Percentiles rank a stretch among this genome's conserved stretches.
phyloP scores from a whole-genome alignment of 2,113 vertebrate genomes.

The Carlito syrichta region DNA sequence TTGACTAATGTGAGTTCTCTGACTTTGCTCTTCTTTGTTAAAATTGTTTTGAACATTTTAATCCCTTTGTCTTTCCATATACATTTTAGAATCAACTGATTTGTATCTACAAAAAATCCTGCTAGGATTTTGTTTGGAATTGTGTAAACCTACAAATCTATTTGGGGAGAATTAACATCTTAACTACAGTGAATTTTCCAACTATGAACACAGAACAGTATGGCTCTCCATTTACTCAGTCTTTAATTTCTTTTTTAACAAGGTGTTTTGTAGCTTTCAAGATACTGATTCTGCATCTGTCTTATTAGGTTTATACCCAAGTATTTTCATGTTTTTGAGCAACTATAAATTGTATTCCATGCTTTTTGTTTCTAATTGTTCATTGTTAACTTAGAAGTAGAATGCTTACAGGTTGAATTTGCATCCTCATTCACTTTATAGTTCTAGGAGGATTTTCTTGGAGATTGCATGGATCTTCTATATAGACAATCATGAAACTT shows the following conservation, averaged over 20 bases:
- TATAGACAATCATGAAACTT: not conserved
- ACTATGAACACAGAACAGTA: not conserved
- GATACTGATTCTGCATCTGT: not conserved
- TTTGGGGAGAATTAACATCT: not conserved
- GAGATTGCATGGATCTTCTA: not conserved
- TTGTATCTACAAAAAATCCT: constrained; percentile 4
- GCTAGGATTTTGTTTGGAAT: constrained; percentile 18
- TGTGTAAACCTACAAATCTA: not conserved
- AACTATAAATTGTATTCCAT: not conserved
- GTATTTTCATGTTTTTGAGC: not conserved
- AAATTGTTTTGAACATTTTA: constrained; percentile 34
- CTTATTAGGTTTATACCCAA: not conserved
- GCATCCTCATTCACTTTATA: not conserved
- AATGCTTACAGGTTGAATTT: not conserved
- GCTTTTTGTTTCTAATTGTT: not conserved
- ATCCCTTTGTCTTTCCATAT: not conserved
- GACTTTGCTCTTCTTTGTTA: not conserved
- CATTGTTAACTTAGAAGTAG: not conserved
- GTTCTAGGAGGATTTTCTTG: not conserved
- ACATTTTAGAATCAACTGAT: not conserved
- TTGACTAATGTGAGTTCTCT: not conserved
- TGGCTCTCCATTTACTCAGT: not conserved
- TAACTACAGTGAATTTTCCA: not conserved
- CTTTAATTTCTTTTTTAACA: not conserved
- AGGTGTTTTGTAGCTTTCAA: not conserved